Evolutionary conservation across 2,797 vertebrate species (phyloP).

Genomic region (Myoxocephalus aenaeus): DNA sequence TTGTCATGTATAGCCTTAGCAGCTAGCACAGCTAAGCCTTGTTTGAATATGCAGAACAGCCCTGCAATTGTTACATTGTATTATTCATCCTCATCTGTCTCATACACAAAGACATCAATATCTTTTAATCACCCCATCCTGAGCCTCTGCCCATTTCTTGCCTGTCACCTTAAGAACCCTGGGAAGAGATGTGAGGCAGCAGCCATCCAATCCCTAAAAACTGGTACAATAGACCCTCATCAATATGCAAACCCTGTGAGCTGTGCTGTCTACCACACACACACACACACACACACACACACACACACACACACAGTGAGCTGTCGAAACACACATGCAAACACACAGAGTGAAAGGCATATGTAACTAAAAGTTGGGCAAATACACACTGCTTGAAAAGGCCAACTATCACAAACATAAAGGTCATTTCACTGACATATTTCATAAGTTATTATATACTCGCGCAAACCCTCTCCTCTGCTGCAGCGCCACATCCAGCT

Average conservation of each 20-base stretch:
- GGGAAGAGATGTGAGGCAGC: slow-evolving; percentile 31
- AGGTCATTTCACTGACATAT: slow-evolving; percentile 71
- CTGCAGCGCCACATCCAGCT: slow-evolving; percentile 49
- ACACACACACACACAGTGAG: slow-evolving; percentile 27
- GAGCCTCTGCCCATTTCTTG: slow-evolving; percentile 50
- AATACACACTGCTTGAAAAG: slow-evolving; percentile 63
- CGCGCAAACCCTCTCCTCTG: slow-evolving; percentile 13
- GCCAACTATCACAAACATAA: slow-evolving; percentile 65
- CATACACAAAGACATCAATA: background rate
- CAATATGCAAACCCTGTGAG: slow-evolving; percentile 47
- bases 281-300: slow-evolving; percentile 31
- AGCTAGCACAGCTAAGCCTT: background rate
- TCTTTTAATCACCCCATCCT: background rate
- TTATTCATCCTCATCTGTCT: background rate
- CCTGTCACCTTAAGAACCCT: slow-evolving; percentile 59
- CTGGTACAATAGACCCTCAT: slow-evolving; percentile 57
- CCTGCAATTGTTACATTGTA: background rate
- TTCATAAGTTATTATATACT: slow-evolving; percentile 60
- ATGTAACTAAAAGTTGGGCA: slow-evolving; percentile 59
- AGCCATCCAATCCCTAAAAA: slow-evolving; percentile 46
- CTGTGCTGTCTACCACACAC: slow-evolving; percentile 20
- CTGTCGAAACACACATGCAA: slow-evolving; percentile 15
- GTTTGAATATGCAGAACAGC: background rate
- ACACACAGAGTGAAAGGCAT: slow-evolving; percentile 24
- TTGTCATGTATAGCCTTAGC: background rate